phyloP scores from a whole-genome alignment of 2,113 vertebrate species.

The Heloderma charlesbogerti region DNA sequence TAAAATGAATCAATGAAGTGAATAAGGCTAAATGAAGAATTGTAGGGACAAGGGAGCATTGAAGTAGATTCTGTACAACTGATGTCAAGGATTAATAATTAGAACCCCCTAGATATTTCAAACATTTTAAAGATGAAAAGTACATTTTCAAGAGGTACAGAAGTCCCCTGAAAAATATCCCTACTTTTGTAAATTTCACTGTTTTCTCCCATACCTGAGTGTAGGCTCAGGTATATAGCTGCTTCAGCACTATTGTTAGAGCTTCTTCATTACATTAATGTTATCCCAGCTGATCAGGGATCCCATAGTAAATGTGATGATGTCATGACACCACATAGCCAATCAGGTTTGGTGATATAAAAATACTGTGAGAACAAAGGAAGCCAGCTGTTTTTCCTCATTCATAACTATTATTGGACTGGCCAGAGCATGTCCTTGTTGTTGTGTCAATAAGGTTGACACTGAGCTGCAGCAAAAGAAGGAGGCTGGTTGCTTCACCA shows the following conservation, averaged over 20 bases:
- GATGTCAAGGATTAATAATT: slow-evolving; percentile 12
- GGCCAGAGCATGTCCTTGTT: not conserved
- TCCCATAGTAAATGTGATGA: not conserved
- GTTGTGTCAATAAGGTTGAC: not conserved
- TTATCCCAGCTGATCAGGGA: not conserved
- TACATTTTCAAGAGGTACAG: not conserved
- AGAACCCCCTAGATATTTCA: not conserved
- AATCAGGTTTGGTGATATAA: not conserved
- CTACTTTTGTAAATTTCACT: not conserved
- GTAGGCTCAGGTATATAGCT: not conserved
- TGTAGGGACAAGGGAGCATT: slow-evolving; percentile 14
- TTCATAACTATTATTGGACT: not conserved
- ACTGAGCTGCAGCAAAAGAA: not conserved
- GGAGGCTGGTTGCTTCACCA: not conserved
- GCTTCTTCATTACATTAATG: not conserved
- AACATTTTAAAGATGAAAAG: not conserved
- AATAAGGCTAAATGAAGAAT: not conserved
- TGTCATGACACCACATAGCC: not conserved
- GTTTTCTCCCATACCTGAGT: not conserved
- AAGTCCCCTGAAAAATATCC: not conserved
- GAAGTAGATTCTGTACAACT: slow-evolving; percentile 21
- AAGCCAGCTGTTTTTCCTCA: not conserved
- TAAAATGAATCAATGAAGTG: not conserved
- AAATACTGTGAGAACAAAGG: not conserved
- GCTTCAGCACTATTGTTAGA: no score